Base-by-base conservation (phyloP, 2,888 invertebrate species). In the Brachypalpus laphriformis region DNA sequence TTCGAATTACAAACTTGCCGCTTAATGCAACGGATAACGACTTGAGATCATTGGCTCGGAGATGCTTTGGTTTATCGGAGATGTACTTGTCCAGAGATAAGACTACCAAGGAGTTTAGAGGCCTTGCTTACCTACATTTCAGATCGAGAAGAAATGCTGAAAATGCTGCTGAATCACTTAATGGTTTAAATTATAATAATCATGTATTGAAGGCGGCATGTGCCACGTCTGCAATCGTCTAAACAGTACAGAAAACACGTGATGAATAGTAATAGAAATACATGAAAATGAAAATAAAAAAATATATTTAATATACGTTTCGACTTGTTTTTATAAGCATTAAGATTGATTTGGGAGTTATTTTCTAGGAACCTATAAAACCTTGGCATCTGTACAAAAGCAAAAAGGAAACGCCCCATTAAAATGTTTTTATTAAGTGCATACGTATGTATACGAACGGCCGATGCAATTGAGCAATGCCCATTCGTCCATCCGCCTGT, bases 101-200 rank as follows among this genome's bases (percentile, higher is more conserved):
- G 1, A 18, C 11, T 0, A 71, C 71, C 1, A 20, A n/a, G 0
- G 9, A 51, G 4, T 82, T 82, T 8, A 76, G 37, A 11, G 82
- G 82, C 6, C 8, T 45, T 2, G 82, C 77, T 4, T 82, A 77
- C 45, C 45, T 82, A 11, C 57, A 72, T 16, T 82, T 82, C n/a
- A 66, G 51, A 28, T 42, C 51, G 9, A 57, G 59, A 28, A 31
- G n/a, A 59, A 8, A 65, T 14, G 82, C 76, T 16, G 34, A 65
- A 45, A 18, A 37, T n/a, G 82, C 71, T 28, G 51, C 49, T 0
- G 42, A 59, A 14, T 37, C 16, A n/a, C 37, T 82, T 0, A 59
- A 82, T 25, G 71, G 71, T 40, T 40, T 72, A 2, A 72, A 57
- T 11, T 82, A 66, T 37, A 59, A 77, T 1, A 42, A 65, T 1